These are phyloP conservation scores for Tor tambroides DNA, from an alignment of 2,113 vertebrate genomes.

Conservation along the genomic window DNA sequence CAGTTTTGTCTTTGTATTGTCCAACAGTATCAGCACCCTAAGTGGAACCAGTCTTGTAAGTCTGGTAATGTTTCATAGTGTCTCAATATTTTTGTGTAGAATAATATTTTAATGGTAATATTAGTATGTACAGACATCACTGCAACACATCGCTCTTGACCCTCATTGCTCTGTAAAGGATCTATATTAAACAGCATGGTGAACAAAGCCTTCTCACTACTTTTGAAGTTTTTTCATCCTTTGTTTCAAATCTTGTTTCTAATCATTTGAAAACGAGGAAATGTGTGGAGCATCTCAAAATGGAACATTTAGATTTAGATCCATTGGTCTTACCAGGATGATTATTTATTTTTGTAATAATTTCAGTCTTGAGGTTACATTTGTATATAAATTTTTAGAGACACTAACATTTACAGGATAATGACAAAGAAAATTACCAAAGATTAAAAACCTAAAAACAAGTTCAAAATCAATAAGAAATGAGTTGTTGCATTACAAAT, in stretches of 20 bases:
- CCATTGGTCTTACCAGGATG: slow-evolving; percentile 64
- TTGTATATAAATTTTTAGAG: slow-evolving; percentile 72
- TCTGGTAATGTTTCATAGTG: slow-evolving; percentile 21
- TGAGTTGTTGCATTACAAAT: slow-evolving; percentile 55
- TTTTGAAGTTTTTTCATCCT: not conserved
- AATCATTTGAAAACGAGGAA: not conserved
- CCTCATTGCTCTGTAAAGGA: slow-evolving; percentile 65
- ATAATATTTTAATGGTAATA: slow-evolving; percentile 70
- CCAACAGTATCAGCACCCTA: slow-evolving; percentile 8
- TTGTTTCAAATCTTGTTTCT: not conserved
- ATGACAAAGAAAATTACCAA: slow-evolving; percentile 65
- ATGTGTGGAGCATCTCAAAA: not conserved
- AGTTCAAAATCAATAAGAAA: slow-evolving; percentile 64
- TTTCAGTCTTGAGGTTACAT: slow-evolving; percentile 71
- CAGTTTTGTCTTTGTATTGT: slow-evolving; percentile 12
- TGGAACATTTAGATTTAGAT: not conserved
- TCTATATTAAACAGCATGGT: slow-evolving; percentile 77
- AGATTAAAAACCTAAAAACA: slow-evolving; percentile 70
- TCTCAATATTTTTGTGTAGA: slow-evolving; percentile 57
- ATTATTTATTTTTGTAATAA: slow-evolving; percentile 77
- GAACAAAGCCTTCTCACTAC: slow-evolving; percentile 50
- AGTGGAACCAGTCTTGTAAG: slow-evolving; percentile 8
- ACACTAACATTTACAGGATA: slow-evolving; percentile 70
- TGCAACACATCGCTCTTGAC: slow-evolving; percentile 51
- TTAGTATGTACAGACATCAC: slow-evolving; percentile 63